Percentiles rank a stretch among this genome's conserved stretches.
Evolutionary conservation across 2,888 invertebrate species (phyloP).

Genomic region (Orthosia gothica): DNA sequence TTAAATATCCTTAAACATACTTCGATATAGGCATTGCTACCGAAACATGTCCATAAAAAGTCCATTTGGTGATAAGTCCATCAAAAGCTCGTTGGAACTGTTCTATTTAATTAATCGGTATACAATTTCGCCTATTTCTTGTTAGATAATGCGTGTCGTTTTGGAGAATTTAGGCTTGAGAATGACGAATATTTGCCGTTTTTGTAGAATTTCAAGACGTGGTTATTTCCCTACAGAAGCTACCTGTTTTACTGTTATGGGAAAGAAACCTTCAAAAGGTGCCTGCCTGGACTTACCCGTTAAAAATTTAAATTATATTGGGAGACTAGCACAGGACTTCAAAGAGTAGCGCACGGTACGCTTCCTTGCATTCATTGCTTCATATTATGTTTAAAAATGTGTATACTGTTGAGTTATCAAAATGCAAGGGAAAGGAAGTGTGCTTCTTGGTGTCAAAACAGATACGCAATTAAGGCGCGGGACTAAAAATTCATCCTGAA

Average conservation of each 20-base stretch:
- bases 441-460: too few relatives aligned
- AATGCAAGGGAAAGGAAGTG: too few relatives aligned
- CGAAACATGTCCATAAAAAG: slow-evolving; percentile 56
- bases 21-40: slow-evolving; percentile 20
- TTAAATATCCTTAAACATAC: slow-evolving; percentile 54
- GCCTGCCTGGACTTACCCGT: too few relatives aligned
- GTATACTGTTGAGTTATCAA: too few relatives aligned
- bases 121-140: slow-evolving; percentile 17
- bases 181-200: not conserved
- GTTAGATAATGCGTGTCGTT: slow-evolving; percentile 10
- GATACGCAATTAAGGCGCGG: too few relatives aligned
- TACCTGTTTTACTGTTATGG: too few relatives aligned
- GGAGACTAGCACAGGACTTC: too few relatives aligned
- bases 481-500: not conserved
- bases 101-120: slow-evolving; percentile 56
- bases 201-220: not conserved
- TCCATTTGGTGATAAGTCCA: slow-evolving; percentile 70
- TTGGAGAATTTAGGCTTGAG: not conserved
- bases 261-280: too few relatives aligned
- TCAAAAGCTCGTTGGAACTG: slow-evolving; percentile 63
- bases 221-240: not conserved
- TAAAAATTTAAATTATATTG: too few relatives aligned
- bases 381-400: too few relatives aligned
- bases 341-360: too few relatives aligned
- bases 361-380: too few relatives aligned